phyloP scores from a whole-genome alignment of 2,113 vertebrate genomes.

The Mastomys natalensis region DNA sequence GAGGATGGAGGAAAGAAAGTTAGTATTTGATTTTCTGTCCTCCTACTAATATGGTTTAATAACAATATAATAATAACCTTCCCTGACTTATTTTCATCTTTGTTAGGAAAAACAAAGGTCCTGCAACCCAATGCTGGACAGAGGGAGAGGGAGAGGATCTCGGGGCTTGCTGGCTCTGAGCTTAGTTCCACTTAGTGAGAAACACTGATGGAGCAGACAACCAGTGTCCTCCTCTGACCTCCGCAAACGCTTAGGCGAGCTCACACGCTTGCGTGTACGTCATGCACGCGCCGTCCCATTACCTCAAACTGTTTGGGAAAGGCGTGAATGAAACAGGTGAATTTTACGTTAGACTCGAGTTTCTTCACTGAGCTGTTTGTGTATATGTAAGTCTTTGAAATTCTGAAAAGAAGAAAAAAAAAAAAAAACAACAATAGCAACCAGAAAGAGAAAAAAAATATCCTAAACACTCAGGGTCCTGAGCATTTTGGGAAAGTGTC shows the following conservation, averaged over 20 bases:
- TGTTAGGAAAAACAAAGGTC: neutral
- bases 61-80: neutral
- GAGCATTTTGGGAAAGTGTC: neutral
- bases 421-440: neutral
- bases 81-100: neutral
- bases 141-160: neutral
- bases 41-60: constrained; percentile 7
- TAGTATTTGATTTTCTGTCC: constrained; percentile 3
- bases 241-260: neutral
- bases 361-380: neutral
- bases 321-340: neutral
- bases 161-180: neutral
- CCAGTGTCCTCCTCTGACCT: neutral
- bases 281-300: neutral
- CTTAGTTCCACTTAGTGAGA: neutral
- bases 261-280: neutral
- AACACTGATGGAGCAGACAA: neutral
- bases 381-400: neutral
- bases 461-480: neutral
- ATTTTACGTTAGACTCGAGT: neutral
- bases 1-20: neutral
- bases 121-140: neutral
- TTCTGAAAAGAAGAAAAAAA: neutral
- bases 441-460: neutral
- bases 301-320: neutral